A percentile compares a stretch with the other conserved stretches of the same genome.
Conservation (phyloP, 2,797 vertebrate genomes). For the Myiotriccus ornatus region DNA sequence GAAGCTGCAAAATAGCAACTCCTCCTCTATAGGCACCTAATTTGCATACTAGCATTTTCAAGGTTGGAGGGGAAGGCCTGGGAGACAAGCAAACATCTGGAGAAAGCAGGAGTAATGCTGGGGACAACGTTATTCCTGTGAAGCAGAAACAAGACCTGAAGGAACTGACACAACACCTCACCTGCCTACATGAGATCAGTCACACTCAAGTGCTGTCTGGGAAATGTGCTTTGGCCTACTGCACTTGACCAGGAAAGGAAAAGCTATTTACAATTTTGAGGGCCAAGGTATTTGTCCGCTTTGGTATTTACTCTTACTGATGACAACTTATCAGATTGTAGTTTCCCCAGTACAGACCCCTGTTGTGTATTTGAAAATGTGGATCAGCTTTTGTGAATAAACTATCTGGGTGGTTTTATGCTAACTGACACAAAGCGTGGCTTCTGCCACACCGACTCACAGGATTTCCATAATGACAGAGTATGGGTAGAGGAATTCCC, state of each 20-base stretch:
- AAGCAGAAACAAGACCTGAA: not conserved
- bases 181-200: not conserved
- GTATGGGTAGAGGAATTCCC: not conserved
- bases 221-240: not conserved
- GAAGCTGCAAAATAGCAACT: constrained; percentile 35
- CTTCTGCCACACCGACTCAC: not conserved
- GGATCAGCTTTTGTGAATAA: not conserved
- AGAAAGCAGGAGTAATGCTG: not conserved
- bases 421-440: not conserved
- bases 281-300: not conserved
- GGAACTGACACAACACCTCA: not conserved
- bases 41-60: not conserved
- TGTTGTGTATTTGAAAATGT: not conserved
- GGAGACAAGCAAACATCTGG: not conserved
- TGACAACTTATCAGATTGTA: not conserved
- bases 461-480: not conserved
- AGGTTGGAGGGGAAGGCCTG: not conserved
- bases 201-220: rapidly evolving
- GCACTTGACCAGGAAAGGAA: not conserved
- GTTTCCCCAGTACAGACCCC: not conserved
- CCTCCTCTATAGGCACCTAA: not conserved
- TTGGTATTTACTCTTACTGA: not conserved
- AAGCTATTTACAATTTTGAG: rapidly evolving
- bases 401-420: not conserved
- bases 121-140: not conserved